Evolutionary conservation across 2,113 vertebrate genomes (phyloP), one percentile per base, ranked within the genome.

Genomic region (Larimichthys polyactis): DNA sequence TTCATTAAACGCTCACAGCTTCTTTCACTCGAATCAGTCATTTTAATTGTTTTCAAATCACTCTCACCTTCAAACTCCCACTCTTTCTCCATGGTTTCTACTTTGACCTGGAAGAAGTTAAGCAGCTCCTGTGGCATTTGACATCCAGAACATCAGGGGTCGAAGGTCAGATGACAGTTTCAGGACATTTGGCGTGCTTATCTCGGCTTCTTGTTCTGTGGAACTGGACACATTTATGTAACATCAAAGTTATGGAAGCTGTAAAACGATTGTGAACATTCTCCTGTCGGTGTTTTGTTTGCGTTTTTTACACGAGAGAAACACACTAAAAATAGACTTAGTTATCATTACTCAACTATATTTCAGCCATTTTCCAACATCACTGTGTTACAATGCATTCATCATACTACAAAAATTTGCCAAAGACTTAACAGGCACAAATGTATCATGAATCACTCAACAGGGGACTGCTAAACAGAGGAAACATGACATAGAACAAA

Each of bases 61-160:
- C 24, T 43, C 94, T 96, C 88, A 97, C 97, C 96, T 90, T 97
- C 97, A 93, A 97, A 96, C 90, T 98, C 97, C 78, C 96, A 97
- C 81, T 98, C 97, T 85, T 96, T 96, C 87, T 97, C 97, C 95
- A 98, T 95, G 70, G 95, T 89, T 84, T 97, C 93, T 36, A 97
- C 96, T 90, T 96, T 97, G 87, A 96, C 96, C 89, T 98, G 97
- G 60, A 97, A 96, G 77, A 97, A 97, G 91, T 97, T 98, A 11
- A 98, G 95, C 40, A 98, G 95, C 91, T 98, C 97, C 97, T 0
- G 96, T 97, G 63, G 97, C 96, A n/a, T 98, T 98, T 64, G 97
- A 96, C 97, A 98, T 97, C 97, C 97, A 98, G 73, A 97, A 96
- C 95, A 98, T 97, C 63, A 98, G 95, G 0, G 97, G 97, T 71